Evolutionary conservation across 2,113 vertebrate species (phyloP).

Genomic region (Phrynocephalus versicolor): DNA sequence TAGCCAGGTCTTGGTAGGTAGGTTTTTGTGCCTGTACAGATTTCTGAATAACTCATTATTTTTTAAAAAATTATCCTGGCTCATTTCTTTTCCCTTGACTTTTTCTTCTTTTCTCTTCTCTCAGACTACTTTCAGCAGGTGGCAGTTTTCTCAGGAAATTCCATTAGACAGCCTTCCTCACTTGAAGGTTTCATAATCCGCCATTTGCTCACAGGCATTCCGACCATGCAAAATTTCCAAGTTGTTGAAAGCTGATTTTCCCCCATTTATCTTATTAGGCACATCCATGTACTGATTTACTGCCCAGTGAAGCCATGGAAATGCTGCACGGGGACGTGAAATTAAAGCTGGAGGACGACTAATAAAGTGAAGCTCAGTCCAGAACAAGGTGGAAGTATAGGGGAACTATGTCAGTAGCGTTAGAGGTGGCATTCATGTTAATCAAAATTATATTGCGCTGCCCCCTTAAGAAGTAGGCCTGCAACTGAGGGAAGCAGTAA

Average conservation of each 20-base stretch:
- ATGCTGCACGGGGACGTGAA: neutral
- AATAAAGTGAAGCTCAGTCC: neutral
- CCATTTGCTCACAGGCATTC: neutral
- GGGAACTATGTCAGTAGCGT: neutral
- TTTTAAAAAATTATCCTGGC: neutral
- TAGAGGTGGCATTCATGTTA: neutral
- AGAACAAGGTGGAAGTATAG: no score
- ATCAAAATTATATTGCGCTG: neutral
- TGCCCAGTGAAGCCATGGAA: neutral
- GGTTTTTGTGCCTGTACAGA: neutral
- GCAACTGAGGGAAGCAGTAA: neutral
- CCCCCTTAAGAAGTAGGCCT: neutral
- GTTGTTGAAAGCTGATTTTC: neutral
- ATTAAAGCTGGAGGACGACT: neutral
- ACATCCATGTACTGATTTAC: neutral
- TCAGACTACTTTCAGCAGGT: neutral
- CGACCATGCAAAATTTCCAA: neutral
- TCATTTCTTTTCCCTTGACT: neutral
- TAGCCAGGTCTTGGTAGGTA: neutral
- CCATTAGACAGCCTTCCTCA: neutral
- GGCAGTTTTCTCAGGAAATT: neutral
- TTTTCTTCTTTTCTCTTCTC: no score
- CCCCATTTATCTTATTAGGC: neutral
- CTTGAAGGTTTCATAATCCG: neutral
- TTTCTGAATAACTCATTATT: neutral